These are phyloP conservation scores for Leptodactylus fuscus DNA, from an alignment of 2,113 vertebrate genomes.

Conservation along the genomic window DNA sequence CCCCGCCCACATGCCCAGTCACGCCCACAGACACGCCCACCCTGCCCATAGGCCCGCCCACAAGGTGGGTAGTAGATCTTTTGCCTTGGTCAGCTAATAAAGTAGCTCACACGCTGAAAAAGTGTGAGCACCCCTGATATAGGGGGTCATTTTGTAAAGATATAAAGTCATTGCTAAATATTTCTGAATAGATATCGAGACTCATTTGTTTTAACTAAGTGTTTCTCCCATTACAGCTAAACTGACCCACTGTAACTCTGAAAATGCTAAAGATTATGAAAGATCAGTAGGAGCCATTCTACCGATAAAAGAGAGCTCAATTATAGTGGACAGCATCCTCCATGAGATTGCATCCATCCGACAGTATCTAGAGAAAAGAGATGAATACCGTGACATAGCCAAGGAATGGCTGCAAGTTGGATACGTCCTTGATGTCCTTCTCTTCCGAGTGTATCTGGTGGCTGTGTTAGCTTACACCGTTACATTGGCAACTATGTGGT, in stretches of 20 bases:
- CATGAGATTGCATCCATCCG: conserved; percentile 85
- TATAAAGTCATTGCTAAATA: too few species aligned
- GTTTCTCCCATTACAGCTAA: conserved; percentile 68
- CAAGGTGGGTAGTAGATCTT: too few species aligned
- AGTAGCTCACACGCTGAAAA: too few species aligned
- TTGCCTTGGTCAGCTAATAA: too few species aligned
- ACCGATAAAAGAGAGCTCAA: conserved; percentile 63
- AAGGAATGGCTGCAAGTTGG: conserved; percentile 94
- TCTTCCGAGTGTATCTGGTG: conserved; percentile 89
- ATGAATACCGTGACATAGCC: conserved; percentile 82
- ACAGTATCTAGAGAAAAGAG: conserved; percentile 85
- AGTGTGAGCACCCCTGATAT: too few species aligned
- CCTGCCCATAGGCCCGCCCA: too few species aligned
- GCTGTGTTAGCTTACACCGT: conserved; percentile 86
- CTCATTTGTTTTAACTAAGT: too few species aligned
- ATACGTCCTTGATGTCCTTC: conserved; percentile 88
- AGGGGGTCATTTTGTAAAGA: too few species aligned
- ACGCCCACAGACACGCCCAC: too few species aligned
- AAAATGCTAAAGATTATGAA: conserved; percentile 69
- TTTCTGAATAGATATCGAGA: too few species aligned
- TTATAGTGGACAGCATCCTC: conserved; percentile 76
- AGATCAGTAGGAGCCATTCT: conserved; percentile 63
- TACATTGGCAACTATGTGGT: conserved; percentile 91
- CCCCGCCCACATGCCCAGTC: too few species aligned
- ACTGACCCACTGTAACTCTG: conserved; percentile 75